Base-by-base conservation (phyloP, 2,113 vertebrate genomes). In the Eidolon helvum region DNA sequence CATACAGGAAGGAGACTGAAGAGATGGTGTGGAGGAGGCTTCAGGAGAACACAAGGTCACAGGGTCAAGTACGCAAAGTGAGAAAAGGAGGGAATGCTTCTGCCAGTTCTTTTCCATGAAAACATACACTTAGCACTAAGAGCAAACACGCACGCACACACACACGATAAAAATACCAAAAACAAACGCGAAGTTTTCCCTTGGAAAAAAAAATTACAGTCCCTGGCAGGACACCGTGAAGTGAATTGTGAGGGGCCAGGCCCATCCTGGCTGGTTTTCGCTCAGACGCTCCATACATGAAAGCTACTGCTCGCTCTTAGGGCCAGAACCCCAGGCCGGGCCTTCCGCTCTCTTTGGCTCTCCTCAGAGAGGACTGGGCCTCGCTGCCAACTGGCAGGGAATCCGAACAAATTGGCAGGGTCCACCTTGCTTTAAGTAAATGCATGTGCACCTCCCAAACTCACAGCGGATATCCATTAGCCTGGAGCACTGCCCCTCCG, bases 341-440 rank as follows among this genome's bases (percentile, higher is more conserved):
- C 78, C 59, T 93, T 96, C 91, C 1, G 1, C 43, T 91, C 68
- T 72, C 45, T 40, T 26, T 43, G n/a, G 61, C 82, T 92, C 45
- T 94, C 89, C 83, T 65, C 1, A 2, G 28, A 50, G 93, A 96
- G 48, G 71, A 40, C 83, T 87, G 30, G 4, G n/a, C 22, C 38
- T 50, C 18, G 4, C 16, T 75, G 96, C 96, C 97, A 97, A 24
- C 35, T 97, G 96, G 91, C 97, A 71, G 40, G 0, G 4, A 53
- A 50, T 80, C 85, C 0, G 1, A 88, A 79, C 88, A 59, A 87
- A 69, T 18, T 93, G 97, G 94, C 94, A 77, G 53, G 50, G 40
- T 33, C 95, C 10, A 24, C 74, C 69, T 94, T 84, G 78, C 86
- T 80, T 22, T 93, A 87, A 97, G 75, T 93, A 84, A 84, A 95